These are phyloP conservation scores for Ceratina calcarata DNA, from an alignment of 1,140 invertebrate genomes.

Conservation along the genomic window DNA sequence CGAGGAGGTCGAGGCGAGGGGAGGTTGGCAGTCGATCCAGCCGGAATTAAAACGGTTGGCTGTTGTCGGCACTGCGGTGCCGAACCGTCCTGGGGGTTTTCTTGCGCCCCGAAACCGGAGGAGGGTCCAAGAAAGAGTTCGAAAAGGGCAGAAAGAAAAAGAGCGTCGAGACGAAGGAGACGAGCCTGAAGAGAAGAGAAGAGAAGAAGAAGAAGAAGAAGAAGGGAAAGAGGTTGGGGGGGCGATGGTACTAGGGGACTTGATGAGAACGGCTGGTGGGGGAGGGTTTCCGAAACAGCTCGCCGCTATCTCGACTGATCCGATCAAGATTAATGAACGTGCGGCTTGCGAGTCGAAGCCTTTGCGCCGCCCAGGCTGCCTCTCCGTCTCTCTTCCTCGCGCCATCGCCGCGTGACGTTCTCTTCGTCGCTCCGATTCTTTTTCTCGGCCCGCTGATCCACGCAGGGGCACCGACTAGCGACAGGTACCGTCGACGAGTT, in stretches of 20 bases:
- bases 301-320: constrained; percentile 79
- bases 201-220: constrained; percentile 45
- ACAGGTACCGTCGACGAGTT: constrained; percentile 73
- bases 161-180: constrained; percentile 52
- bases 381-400: constrained; percentile 38
- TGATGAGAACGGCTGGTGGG: constrained; percentile 68
- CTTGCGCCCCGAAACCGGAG: constrained; percentile 61
- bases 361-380: constrained; percentile 73
- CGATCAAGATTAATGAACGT: constrained; percentile 80
- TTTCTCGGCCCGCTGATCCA: constrained; percentile 43
- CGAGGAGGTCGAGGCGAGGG: constrained; percentile 32
- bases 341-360: constrained; percentile 75
- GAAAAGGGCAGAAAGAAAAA: constrained; percentile 67
- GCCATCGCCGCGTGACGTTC: neutral
- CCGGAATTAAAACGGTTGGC: constrained; percentile 63
- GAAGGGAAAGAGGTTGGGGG: constrained; percentile 49
- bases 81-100: constrained; percentile 71
- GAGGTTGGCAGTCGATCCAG: constrained; percentile 74
- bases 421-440: constrained; percentile 25
- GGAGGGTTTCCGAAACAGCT: constrained; percentile 78
- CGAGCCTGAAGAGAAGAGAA: constrained; percentile 52
- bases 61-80: constrained; percentile 62
- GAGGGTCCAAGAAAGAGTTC: constrained; percentile 67
- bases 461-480: constrained; percentile 72
- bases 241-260: constrained; percentile 67